These are phyloP conservation scores for Frankliniella intonsa DNA, from an alignment of 2,888 invertebrate species.

Conservation along the genomic window DNA sequence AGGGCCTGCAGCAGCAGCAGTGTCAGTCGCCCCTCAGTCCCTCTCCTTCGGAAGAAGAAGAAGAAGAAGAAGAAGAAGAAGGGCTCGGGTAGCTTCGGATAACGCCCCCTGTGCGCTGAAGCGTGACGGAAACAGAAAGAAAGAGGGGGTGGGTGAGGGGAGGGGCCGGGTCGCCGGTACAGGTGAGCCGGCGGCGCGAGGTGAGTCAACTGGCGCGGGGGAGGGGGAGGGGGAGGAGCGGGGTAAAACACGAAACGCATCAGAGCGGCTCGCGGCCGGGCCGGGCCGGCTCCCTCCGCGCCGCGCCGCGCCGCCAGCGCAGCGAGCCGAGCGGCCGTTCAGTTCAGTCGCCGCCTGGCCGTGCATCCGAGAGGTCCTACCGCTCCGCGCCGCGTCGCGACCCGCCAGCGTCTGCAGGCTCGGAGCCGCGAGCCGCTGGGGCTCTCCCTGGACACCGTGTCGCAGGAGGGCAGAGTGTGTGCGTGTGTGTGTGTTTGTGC, in stretches of 20 bases:
- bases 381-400: background rate
- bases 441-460: too few relatives aligned
- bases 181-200: conserved; percentile 11
- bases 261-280: background rate
- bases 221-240: background rate
- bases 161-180: background rate
- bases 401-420: background rate
- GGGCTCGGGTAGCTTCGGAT: conserved; percentile 21
- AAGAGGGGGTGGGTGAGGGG: background rate
- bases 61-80: background rate
- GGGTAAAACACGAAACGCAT: background rate
- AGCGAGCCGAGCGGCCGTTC: background rate
- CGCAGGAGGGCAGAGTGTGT: background rate
- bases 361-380: background rate
- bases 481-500: background rate
- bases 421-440: too few relatives aligned
- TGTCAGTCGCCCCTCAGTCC: background rate
- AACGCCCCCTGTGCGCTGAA: background rate
- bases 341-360: background rate
- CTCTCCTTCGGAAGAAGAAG: too few relatives aligned
- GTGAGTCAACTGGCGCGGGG: background rate
- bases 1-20: background rate
- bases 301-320: background rate
- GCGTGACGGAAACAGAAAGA: conserved; percentile 12
- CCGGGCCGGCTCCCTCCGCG: background rate